phyloP scores from a whole-genome alignment of 2,113 vertebrate genomes.

The Tachysurus vachellii region DNA sequence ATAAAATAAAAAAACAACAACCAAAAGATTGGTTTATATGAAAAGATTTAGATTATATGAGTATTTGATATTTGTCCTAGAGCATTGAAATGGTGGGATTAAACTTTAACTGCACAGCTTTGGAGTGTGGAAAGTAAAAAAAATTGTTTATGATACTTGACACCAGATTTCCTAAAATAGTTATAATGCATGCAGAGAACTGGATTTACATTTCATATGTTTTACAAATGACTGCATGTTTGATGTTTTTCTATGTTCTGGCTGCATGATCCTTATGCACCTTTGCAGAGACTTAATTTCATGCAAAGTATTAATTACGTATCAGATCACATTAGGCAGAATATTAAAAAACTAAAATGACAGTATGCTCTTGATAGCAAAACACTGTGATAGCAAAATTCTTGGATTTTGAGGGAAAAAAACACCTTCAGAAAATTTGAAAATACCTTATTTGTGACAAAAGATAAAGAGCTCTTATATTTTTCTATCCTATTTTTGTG shows the following conservation, averaged over 20 bases:
- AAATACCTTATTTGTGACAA: not conserved
- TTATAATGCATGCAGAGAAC: not conserved
- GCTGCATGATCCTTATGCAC: not conserved
- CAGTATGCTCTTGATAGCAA: not conserved
- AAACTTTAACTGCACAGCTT: not conserved
- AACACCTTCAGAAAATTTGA: not conserved
- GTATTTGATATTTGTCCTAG: not conserved
- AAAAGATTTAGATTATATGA: not conserved
- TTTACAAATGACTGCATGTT: not conserved
- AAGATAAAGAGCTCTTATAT: not conserved
- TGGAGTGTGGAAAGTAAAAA: too few relatives aligned
- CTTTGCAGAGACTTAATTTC: not conserved
- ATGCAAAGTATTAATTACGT: too few relatives aligned
- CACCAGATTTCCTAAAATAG: not conserved
- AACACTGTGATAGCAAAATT: not conserved
- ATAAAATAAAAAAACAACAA: too few relatives aligned
- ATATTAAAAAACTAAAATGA: not conserved
- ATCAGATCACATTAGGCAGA: not conserved
- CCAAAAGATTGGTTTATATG: not conserved
- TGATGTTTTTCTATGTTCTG: not conserved
- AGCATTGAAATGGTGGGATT: not conserved
- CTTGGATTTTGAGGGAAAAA: not conserved
- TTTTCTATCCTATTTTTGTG: not conserved
- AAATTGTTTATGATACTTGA: not conserved
- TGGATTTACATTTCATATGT: not conserved